Base-by-base conservation (phyloP, 1,140 invertebrate genomes). In the Lordiphosa mommai region DNA sequence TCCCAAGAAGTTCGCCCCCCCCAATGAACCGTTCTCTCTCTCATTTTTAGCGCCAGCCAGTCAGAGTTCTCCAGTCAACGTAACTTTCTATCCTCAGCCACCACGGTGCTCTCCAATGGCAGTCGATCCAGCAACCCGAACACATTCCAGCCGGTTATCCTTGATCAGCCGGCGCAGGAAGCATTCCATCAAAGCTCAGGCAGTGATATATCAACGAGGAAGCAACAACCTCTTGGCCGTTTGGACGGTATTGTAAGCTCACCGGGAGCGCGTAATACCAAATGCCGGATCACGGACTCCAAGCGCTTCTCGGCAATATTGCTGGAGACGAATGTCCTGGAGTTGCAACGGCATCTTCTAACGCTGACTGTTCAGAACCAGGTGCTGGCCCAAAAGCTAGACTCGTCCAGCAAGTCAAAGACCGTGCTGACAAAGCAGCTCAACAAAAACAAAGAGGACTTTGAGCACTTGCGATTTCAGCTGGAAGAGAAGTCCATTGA, bases 341-440 rank as follows among this genome's bases (percentile, higher is more conserved):
- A 96, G 88, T 91, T 97, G 58, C 95, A 95, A 88, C 92, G 95
- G 48, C 95, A 96, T 90, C 90, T 97, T 13, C 92, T 97, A 55
- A 94, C 93, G 4, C 92, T 94, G 52, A 94, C 94, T 76, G 94
- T 95, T 85, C 93, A 96, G 86, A 95, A 96, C 91, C 93, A 96
- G 92, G 95, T 93, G 74, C 90, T 94, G 61, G 91, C 91, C 71
- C 92, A 93, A 72, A 91, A 92, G 89, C 82, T 95, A 64, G 92
- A 93, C 56, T 91, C 92, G 38, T 91, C 92, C 16, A 89, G 91
- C 50, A 92, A 92, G 77, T 92, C 92, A 49, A 92, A 92, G 49
- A 90, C 91, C 44, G 89, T 91, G 57, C 90, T 95, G 47, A 90
- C 92, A 9, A 92, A 94, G 66, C 92, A 93, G 80, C 84, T 96